These are phyloP conservation scores for Salvator merianae DNA, from an alignment of 2,113 vertebrate species.

Conservation along the genomic window DNA sequence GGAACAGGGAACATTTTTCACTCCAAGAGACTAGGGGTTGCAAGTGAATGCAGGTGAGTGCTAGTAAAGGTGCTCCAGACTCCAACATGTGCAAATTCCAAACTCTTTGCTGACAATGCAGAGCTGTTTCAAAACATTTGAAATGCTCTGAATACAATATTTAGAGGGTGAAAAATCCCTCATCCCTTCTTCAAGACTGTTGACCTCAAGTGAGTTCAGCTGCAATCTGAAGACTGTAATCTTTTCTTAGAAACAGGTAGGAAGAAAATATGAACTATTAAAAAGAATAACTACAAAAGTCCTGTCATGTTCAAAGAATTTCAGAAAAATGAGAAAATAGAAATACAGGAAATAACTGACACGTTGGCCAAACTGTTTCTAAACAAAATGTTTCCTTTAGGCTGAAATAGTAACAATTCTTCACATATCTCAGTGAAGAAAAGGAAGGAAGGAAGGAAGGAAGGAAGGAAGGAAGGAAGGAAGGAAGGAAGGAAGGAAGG, in stretches of 20 bases:
- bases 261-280: neutral
- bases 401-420: neutral
- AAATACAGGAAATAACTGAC: conserved; percentile 9
- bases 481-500: too few species aligned
- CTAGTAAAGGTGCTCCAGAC: too few species aligned
- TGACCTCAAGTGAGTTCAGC: neutral
- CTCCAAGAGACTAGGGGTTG: too few species aligned
- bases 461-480: too few species aligned
- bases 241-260: neutral
- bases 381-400: neutral
- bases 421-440: neutral
- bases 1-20: too few species aligned
- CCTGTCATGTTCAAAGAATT: too few species aligned
- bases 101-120: too few species aligned
- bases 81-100: too few species aligned
- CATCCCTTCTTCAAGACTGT: neutral
- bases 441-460: neutral
- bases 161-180: neutral
- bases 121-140: too few species aligned
- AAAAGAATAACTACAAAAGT: neutral
- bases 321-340: neutral
- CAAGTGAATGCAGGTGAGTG: too few species aligned
- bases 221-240: neutral
- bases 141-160: too few species aligned
- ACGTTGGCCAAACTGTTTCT: neutral